Evolutionary conservation across 2,888 invertebrate genomes (phyloP).

Genomic region (Hofmannophila pseudospretella): DNA sequence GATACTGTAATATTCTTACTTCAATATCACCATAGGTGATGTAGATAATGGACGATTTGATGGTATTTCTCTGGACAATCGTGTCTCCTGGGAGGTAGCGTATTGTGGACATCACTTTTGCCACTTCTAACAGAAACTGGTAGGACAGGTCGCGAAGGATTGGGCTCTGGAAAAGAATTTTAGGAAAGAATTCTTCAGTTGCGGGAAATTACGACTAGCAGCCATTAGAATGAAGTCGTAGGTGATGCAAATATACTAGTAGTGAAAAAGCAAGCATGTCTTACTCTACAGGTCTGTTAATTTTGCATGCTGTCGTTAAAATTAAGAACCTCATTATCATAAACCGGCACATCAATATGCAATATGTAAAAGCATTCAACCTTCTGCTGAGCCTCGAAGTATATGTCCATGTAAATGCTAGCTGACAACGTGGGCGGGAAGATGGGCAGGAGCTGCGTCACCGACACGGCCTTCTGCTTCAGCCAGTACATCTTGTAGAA

Average conservation of each 20-base stretch:
- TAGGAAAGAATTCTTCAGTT: too few species aligned
- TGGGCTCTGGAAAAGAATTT: conserved; percentile 30
- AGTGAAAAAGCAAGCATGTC: too few species aligned
- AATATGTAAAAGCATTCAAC: too few species aligned
- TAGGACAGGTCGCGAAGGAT: conserved; percentile 50
- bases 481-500: conserved; percentile 69
- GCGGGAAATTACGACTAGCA: too few species aligned
- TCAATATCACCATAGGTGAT: conserved; percentile 60
- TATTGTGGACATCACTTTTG: conserved; percentile 52
- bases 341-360: too few species aligned
- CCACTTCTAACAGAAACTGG: conserved; percentile 50
- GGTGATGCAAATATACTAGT: too few species aligned
- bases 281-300: too few species aligned
- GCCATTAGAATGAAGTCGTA: too few species aligned
- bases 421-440: conserved; percentile 51
- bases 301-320: too few species aligned
- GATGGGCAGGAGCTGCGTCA: conserved; percentile 40
- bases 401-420: conserved; percentile 48
- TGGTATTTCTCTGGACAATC: conserved; percentile 46
- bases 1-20: conserved; percentile 31
- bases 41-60: conserved; percentile 47
- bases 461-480: conserved; percentile 52
- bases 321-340: too few species aligned
- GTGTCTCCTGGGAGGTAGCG: conserved; percentile 59
- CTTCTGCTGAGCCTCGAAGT: conserved; percentile 60